These are phyloP conservation scores for Cacoxenus indagator DNA, from an alignment of 2,888 invertebrate species.

Conservation along the genomic window DNA sequence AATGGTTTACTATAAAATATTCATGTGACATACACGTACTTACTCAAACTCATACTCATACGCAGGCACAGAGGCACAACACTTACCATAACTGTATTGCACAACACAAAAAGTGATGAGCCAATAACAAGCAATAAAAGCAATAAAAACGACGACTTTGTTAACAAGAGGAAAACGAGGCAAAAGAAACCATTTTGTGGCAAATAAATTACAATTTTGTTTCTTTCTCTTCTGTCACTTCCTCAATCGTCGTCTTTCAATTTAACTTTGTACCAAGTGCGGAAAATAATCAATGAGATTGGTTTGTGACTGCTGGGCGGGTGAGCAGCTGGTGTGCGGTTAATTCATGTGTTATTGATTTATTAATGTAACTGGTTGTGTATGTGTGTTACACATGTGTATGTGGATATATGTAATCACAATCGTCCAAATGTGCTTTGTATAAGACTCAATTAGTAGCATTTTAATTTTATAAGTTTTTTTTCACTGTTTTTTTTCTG, in stretches of 20 bases:
- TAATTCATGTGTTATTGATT: background rate
- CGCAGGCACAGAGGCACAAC: constrained; percentile 32
- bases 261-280: background rate
- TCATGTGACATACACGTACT: constrained; percentile 47
- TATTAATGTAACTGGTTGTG: background rate
- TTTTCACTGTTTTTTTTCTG: background rate
- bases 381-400: too few relatives aligned
- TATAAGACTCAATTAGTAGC: constrained; percentile 3
- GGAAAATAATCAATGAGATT: background rate
- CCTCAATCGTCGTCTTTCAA: background rate
- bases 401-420: too few relatives aligned
- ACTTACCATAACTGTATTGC: background rate
- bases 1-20: constrained; percentile 62
- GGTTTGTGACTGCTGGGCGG: background rate
- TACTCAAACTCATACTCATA: constrained; percentile 25
- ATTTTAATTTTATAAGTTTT: constrained; percentile 2
- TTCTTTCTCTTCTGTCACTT: background rate
- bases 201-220: constrained; percentile 53
- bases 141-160: background rate
- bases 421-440: background rate
- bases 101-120: constrained; percentile 37
- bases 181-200: constrained; percentile 7
- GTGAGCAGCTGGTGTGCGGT: background rate
- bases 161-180: background rate
- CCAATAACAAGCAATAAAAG: constrained; percentile 35